phyloP scores from a whole-genome alignment of 2,888 invertebrate species.

The Drosophila mimetica region DNA sequence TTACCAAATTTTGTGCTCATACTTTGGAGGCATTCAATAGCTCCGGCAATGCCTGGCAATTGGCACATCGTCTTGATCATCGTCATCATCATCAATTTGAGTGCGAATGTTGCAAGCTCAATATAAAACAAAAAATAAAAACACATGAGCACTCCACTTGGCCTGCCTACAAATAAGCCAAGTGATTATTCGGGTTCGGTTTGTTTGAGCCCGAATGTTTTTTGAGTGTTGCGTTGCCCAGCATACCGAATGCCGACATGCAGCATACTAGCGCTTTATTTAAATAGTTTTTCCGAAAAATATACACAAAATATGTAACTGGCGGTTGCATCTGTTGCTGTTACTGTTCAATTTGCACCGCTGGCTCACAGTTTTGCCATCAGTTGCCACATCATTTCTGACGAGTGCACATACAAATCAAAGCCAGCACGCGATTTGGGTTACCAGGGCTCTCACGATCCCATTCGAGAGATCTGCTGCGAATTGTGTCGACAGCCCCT shows the following conservation, averaged over 20 bases:
- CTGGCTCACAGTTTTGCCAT: slow-evolving; percentile 53
- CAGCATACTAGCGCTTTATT: slow-evolving; percentile 53
- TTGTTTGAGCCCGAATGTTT: slow-evolving; percentile 1
- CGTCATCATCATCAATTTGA: slow-evolving; percentile 66
- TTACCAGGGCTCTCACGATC: slow-evolving; percentile 68
- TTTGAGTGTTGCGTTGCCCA: slow-evolving; percentile 55
- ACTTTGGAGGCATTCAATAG: slow-evolving; percentile 50
- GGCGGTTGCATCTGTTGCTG: slow-evolving; percentile 40
- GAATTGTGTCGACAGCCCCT: slow-evolving; percentile 57
- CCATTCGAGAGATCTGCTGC: slow-evolving; percentile 40
- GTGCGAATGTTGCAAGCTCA: slow-evolving; percentile 63
- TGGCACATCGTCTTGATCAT: slow-evolving; percentile 62
- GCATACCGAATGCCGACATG: slow-evolving; percentile 65
- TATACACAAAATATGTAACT: slow-evolving; percentile 35
- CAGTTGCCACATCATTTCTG: slow-evolving; percentile 64
- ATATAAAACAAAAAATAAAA: slow-evolving; percentile 15
- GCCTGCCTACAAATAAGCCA: slow-evolving; percentile 68
- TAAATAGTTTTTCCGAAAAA: slow-evolving; percentile 53
- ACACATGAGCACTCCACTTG: slow-evolving; percentile 54
- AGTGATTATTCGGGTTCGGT: slow-evolving; percentile 56
- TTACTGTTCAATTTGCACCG: slow-evolving; percentile 25
- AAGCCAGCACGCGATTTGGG: slow-evolving; percentile 57
- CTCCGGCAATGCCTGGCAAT: slow-evolving; percentile 53
- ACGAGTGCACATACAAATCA: slow-evolving; percentile 53
- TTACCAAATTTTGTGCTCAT: slow-evolving; percentile 51